A percentile compares a stretch with the other conserved stretches of the same genome.
Evolutionary conservation across 2,888 invertebrate species (phyloP).

Genomic region (Eupithecia tripunctaria): DNA sequence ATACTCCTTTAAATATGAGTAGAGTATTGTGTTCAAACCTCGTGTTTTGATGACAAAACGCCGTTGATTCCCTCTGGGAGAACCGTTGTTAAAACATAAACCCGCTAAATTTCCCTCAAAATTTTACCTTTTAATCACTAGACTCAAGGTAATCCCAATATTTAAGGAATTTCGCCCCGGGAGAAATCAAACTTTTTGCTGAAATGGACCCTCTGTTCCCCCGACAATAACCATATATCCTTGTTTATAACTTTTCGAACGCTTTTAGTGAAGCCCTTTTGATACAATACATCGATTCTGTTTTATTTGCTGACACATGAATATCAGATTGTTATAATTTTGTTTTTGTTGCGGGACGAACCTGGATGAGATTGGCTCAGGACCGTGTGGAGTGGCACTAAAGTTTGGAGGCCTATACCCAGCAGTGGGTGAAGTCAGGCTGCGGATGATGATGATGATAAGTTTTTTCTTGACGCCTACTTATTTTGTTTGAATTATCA

Average conservation of each 20-base stretch:
- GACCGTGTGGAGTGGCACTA: no score
- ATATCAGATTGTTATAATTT: not conserved
- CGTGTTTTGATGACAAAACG: constrained; percentile 10
- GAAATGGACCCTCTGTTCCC: constrained; percentile 45
- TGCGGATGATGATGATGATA: no score
- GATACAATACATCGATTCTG: not conserved
- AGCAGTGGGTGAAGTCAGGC: no score
- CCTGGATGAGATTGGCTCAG: no score
- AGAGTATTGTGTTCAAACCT: not conserved
- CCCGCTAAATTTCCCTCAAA: constrained; percentile 15
- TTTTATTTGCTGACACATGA: not conserved
- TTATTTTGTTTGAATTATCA: not conserved
- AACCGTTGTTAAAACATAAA: constrained; percentile 11
- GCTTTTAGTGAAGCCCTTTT: constrained; percentile 21
- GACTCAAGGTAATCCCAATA: constrained; percentile 22
- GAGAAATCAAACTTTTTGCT: constrained; percentile 61
- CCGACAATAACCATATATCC: constrained; percentile 41
- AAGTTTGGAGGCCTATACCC: no score
- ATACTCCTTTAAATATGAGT: not conserved
- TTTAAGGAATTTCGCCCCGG: constrained; percentile 38
- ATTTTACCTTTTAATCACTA: constrained; percentile 27
- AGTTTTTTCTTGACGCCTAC: not conserved
- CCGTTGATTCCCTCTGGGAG: constrained; percentile 6
- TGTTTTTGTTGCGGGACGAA: no score
- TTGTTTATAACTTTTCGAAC: constrained; percentile 45